These are phyloP conservation scores for Poeciliopsis occidentalis DNA, from an alignment of 2,113 vertebrate genomes.

Conservation along the genomic window DNA sequence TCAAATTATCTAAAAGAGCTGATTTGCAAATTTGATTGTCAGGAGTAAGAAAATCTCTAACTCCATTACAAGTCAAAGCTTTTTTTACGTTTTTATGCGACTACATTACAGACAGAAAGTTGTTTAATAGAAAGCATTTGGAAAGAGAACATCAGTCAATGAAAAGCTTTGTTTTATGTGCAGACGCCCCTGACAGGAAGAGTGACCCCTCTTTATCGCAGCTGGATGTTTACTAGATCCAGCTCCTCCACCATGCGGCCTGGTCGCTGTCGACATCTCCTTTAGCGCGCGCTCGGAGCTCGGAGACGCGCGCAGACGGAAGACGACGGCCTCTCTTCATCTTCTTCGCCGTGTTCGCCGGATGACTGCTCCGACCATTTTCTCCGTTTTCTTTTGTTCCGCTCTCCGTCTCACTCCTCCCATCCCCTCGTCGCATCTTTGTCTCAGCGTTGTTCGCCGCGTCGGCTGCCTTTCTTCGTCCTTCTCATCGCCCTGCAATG, in stretches of 20 bases:
- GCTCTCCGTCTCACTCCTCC: constrained; percentile 18
- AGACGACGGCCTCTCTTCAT: constrained; percentile 19
- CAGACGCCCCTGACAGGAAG: not conserved
- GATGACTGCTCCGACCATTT: constrained; percentile 27
- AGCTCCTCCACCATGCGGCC: not conserved
- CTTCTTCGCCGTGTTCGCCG: constrained; percentile 15
- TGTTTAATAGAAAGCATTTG: not conserved
- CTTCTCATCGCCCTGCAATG: constrained; percentile 44
- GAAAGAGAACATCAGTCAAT: not conserved
- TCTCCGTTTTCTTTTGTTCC: constrained; percentile 36
- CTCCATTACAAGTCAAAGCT: too few relatives aligned
- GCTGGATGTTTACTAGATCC: not conserved
- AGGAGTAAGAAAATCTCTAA: too few relatives aligned
- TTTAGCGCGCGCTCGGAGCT: not conserved
- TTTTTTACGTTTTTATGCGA: too few relatives aligned
- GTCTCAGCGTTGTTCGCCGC: constrained; percentile 43
- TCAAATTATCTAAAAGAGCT: too few relatives aligned
- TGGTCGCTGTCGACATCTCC: not conserved
- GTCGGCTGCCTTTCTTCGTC: constrained; percentile 46
- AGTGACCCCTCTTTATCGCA: not conserved
- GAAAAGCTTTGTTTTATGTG: not conserved
- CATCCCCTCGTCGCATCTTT: constrained; percentile 45
- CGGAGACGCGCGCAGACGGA: not conserved
- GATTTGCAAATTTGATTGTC: too few relatives aligned
- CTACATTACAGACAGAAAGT: too few relatives aligned